Conservation (phyloP, 2,797 vertebrate species). For the Poecilia wingei region DNA sequence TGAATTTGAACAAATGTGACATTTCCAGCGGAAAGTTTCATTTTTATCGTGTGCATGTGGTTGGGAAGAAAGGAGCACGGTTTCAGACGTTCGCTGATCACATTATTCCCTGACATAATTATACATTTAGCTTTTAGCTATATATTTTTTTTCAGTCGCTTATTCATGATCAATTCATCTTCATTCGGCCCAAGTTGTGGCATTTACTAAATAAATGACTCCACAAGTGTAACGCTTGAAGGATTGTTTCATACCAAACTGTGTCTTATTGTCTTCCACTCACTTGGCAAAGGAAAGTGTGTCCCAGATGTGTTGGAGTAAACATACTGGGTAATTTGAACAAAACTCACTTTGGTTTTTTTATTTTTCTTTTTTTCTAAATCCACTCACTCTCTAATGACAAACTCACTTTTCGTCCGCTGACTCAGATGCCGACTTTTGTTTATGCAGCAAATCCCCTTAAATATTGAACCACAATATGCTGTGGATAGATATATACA, state of each 20-base stretch:
- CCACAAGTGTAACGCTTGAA: neutral
- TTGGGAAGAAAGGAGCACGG: neutral
- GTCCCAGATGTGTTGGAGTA: slow-evolving; percentile 66
- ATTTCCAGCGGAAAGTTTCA: neutral
- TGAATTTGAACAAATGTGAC: neutral
- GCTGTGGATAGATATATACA: neutral
- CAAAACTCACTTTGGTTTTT: slow-evolving; percentile 64
- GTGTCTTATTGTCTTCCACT: slow-evolving; percentile 6
- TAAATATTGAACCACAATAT: neutral
- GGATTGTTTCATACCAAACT: too few species aligned
- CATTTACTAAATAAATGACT: neutral
- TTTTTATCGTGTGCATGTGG: neutral
- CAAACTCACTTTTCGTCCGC: neutral
- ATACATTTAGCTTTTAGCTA: neutral
- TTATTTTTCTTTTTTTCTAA: slow-evolving; percentile 21
- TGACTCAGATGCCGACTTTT: neutral
- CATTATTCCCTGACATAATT: neutral
- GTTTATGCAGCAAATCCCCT: neutral
- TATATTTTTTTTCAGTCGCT: neutral
- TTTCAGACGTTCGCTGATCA: neutral
- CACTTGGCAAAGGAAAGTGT: slow-evolving; percentile 40
- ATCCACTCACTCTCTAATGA: neutral
- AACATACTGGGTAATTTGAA: slow-evolving; percentile 67
- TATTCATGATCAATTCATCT: neutral
- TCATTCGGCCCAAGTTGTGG: neutral